Evolutionary conservation across 2,888 invertebrate species (phyloP).

Genomic region (Drosophila mulleri): DNA sequence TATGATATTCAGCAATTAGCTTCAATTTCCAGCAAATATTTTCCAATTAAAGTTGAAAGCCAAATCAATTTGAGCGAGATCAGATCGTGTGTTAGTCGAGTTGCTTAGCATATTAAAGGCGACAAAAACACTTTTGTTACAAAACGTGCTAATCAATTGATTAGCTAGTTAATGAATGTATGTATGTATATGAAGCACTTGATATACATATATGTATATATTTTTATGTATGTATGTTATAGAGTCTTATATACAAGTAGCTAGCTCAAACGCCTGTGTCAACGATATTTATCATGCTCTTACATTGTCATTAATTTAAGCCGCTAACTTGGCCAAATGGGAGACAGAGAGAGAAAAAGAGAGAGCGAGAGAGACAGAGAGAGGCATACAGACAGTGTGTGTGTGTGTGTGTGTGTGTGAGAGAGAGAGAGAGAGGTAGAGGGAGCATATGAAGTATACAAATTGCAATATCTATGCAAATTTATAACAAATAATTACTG

Average conservation of each 20-base stretch:
- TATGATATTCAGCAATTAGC: neutral
- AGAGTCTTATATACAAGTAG: conserved; percentile 25
- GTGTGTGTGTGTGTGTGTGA: neutral
- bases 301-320: conserved; percentile 79
- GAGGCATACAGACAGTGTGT: neutral
- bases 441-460: conserved; percentile 69
- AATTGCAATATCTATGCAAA: conserved; percentile 83
- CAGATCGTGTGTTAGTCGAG: conserved; percentile 8
- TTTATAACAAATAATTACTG: conserved; percentile 82
- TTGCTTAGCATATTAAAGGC: conserved; percentile 29
- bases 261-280: conserved; percentile 66
- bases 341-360: too few relatives aligned
- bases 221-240: neutral
- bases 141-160: conserved; percentile 29
- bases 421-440: neutral
- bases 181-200: neutral
- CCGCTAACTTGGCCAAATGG: conserved; percentile 53
- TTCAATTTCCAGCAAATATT: neutral
- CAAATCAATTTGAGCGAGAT: conserved; percentile 33
- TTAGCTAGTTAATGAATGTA: conserved; percentile 19
- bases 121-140: conserved; percentile 18
- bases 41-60: too few relatives aligned
- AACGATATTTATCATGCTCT: conserved; percentile 76
- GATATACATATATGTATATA: neutral
- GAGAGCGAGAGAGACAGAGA: neutral